Conservation (phyloP, 2,888 invertebrate species). For the Cosmorhoe ocellata region DNA sequence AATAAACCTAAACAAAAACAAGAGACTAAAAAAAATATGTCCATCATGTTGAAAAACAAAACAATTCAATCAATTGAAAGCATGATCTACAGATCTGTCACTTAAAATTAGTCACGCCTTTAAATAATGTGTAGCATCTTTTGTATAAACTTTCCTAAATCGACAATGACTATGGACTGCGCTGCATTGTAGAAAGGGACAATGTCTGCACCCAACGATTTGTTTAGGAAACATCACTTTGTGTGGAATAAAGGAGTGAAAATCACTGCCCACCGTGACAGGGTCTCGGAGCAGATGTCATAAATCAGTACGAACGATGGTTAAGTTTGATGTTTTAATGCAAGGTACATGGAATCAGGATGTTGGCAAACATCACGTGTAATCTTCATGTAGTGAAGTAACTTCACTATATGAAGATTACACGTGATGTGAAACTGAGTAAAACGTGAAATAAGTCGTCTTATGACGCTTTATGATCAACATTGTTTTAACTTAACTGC, state of each 20-base stretch:
- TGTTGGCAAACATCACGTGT: no score
- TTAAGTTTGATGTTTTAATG: constrained; percentile 17
- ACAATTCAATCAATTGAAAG: constrained; percentile 44
- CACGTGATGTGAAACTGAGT: no score
- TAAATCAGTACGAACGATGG: constrained; percentile 26
- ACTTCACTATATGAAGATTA: no score
- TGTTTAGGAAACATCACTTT: constrained; percentile 69
- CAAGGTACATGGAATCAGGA: background rate
- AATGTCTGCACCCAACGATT: constrained; percentile 64
- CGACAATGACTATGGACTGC: constrained; percentile 35
- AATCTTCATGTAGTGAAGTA: no score
- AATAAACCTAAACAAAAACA: background rate
- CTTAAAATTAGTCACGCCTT: constrained; percentile 51
- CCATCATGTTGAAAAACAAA: constrained; percentile 33
- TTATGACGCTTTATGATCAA: no score
- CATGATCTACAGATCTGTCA: constrained; percentile 53
- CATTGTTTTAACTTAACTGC: no score
- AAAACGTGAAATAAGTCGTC: no score
- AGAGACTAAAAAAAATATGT: constrained; percentile 6
- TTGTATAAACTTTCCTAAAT: constrained; percentile 41
- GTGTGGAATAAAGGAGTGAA: constrained; percentile 52
- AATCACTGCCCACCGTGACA: constrained; percentile 68
- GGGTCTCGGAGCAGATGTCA: constrained; percentile 13
- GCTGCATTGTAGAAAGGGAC: constrained; percentile 42
- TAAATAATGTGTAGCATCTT: constrained; percentile 50